These are phyloP conservation scores for Argyresthia goedartella DNA, from an alignment of 2,888 invertebrate species.

Conservation along the genomic window DNA sequence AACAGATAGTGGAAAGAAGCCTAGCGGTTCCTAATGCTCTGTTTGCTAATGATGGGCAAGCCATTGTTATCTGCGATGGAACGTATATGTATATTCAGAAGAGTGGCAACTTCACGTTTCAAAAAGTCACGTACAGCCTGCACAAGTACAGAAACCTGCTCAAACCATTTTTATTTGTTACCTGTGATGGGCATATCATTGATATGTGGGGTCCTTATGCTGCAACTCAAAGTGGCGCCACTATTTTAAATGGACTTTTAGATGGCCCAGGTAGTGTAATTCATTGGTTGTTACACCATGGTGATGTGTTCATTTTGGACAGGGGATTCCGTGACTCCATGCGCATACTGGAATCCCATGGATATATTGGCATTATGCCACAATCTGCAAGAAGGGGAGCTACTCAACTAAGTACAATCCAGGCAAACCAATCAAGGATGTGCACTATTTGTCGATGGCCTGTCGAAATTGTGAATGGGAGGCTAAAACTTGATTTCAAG, in stretches of 20 bases:
- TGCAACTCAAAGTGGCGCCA: slow-evolving; percentile 13
- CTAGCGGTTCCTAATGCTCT: slow-evolving; percentile 2
- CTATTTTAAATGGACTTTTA: slow-evolving; percentile 9
- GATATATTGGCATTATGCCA: slow-evolving; percentile 4
- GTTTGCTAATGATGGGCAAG: slow-evolving; percentile 2
- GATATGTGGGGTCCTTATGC: slow-evolving; percentile 15
- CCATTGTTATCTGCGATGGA: slow-evolving; percentile 3
- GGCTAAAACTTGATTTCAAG: slow-evolving; percentile 5
- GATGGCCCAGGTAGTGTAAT: slow-evolving; percentile 2
- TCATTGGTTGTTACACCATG: slow-evolving; percentile 1
- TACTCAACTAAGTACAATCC: slow-evolving; percentile 2
- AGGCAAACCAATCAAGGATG: slow-evolving; percentile 2
- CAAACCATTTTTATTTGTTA: slow-evolving; percentile 4
- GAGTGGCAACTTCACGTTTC: slow-evolving; percentile 5
- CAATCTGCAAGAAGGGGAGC: slow-evolving; percentile 1
- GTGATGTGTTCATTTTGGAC: slow-evolving; percentile 5
- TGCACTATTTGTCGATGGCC: slow-evolving; percentile 3
- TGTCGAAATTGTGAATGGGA: slow-evolving; percentile 2
- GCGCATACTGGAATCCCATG: background rate
- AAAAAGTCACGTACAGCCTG: slow-evolving; percentile 13
- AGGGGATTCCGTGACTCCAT: slow-evolving; percentile 5
- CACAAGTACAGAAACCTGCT: slow-evolving; percentile 16
- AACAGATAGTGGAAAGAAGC: slow-evolving; percentile 1
- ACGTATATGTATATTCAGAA: slow-evolving; percentile 5
- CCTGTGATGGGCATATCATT: slow-evolving; percentile 15